Evolutionary conservation across 2,888 invertebrate species (phyloP), one percentile per base, ranked within the genome.

Genomic region (Platynereis dumerilii): DNA sequence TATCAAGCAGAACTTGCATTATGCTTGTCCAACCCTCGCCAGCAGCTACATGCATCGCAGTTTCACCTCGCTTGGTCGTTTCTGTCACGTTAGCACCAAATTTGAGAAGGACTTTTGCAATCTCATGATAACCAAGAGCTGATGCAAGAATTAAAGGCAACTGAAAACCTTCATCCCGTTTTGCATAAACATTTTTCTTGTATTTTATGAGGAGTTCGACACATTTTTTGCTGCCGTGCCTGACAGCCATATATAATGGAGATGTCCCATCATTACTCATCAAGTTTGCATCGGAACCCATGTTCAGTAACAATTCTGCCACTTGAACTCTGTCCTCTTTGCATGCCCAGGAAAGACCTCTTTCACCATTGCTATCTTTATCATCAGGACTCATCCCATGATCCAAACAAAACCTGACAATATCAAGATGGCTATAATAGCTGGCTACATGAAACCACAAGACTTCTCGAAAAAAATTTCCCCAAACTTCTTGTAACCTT

Each of bases 231-330:
- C 74, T 73, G 22, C 74, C 75, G 54, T 79, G 78, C 28, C 80
- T 64, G 10, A 77, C 75, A 15, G 80, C 79, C 79, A 79, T 79
- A 56, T 78, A 72, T n/a, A 80, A 65, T 2, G 80, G 77, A 2
- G 78, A 76, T 0, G 78, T 78, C 2, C 76, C 75, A 64, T 79
- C 78, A 62, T 78, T 76, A 60, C 78, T 79, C 54, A 73, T 73
- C 7, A 76, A 54, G 57, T 70, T 71, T 0, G 74, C 69, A 48
- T 72, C 60, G 15, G 78, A 77, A 1, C 70, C 68, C 12, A 66
- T 26, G 12, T 71, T 67, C 2, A 79, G 60, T 1, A 79, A 68
- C n/a, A 68, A 56, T 24, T 66, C 64, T 2, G 77, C 77, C 0
- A 71, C 69, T 2, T 72, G 71, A 5, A 65, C 58, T 44, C 76